These are phyloP conservation scores for Nothura maculosa DNA, from an alignment of 2,797 vertebrate species.

Conservation along the genomic window DNA sequence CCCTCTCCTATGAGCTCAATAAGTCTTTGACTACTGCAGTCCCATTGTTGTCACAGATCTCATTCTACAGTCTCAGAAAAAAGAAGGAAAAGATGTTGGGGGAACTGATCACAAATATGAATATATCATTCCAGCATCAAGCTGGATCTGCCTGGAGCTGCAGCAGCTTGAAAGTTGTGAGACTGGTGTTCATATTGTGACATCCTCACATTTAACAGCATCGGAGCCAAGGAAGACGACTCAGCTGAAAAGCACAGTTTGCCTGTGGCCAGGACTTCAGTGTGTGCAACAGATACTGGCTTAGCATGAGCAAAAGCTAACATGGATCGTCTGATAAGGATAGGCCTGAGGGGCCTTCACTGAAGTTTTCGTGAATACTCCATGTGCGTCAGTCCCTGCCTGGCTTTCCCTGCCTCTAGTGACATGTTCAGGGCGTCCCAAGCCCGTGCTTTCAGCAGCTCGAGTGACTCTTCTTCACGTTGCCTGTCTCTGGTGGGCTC, in stretches of 20 bases:
- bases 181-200: not conserved
- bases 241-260: not conserved
- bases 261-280: not conserved
- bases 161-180: not conserved
- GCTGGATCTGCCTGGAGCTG: not conserved
- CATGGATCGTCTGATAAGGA: not conserved
- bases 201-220: not conserved
- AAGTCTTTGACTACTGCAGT: not conserved
- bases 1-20: not conserved
- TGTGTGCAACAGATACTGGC: fast-evolving
- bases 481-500: not conserved
- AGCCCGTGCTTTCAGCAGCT: not conserved
- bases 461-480: not conserved
- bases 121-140: not conserved
- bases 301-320: not conserved
- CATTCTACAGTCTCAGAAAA: not conserved
- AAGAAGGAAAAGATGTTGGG: not conserved
- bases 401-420: not conserved
- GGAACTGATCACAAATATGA: not conserved
- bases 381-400: not conserved
- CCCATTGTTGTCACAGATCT: not conserved
- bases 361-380: not conserved
- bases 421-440: not conserved
- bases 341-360: not conserved
- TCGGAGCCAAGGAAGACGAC: not conserved